A percentile compares a stretch with the other conserved stretches of the same genome.
These are phyloP conservation scores for Dilophus febrilis DNA, from an alignment of 2,888 invertebrate genomes.

Conservation along the genomic window DNA sequence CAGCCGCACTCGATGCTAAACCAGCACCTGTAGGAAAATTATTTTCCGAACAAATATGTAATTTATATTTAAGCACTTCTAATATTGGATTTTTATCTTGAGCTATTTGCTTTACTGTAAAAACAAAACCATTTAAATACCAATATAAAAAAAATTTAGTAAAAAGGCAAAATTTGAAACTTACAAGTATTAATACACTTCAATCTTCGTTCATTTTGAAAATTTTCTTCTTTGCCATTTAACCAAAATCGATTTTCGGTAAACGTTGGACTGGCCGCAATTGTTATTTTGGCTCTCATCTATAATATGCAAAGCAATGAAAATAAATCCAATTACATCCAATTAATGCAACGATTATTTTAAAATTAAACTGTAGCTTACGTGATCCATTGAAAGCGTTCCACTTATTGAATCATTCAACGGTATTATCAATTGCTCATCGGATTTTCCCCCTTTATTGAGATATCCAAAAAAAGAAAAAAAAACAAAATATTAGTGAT, in stretches of 20 bases:
- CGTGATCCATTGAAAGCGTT: constrained; percentile 67
- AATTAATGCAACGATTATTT: neutral
- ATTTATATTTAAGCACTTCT: constrained; percentile 44
- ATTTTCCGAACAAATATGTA: constrained; percentile 76
- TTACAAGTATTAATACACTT: constrained; percentile 60
- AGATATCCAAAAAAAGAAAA: too few relatives aligned
- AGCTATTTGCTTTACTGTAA: constrained; percentile 20
- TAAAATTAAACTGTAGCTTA: constrained; percentile 24
- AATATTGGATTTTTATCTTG: constrained; percentile 14
- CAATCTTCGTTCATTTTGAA: constrained; percentile 52
- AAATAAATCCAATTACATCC: constrained; percentile 5
- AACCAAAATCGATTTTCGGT: constrained; percentile 70
- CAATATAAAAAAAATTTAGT: constrained; percentile 1
- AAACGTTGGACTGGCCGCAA: constrained; percentile 54
- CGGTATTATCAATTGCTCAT: constrained; percentile 83
- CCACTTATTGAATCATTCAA: constrained; percentile 92
- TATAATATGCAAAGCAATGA: constrained; percentile 22
- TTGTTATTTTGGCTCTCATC: constrained; percentile 83
- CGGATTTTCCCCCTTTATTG: constrained; percentile 93
- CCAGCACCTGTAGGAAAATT: constrained; percentile 99
- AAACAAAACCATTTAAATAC: neutral
- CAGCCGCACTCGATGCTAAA: constrained; percentile 94
- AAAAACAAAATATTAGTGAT: too few relatives aligned
- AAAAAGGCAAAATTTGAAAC: constrained; percentile 16
- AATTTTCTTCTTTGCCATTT: constrained; percentile 65